phyloP scores from a whole-genome alignment of 2,113 vertebrate genomes.

The Pelecanus crispus region DNA sequence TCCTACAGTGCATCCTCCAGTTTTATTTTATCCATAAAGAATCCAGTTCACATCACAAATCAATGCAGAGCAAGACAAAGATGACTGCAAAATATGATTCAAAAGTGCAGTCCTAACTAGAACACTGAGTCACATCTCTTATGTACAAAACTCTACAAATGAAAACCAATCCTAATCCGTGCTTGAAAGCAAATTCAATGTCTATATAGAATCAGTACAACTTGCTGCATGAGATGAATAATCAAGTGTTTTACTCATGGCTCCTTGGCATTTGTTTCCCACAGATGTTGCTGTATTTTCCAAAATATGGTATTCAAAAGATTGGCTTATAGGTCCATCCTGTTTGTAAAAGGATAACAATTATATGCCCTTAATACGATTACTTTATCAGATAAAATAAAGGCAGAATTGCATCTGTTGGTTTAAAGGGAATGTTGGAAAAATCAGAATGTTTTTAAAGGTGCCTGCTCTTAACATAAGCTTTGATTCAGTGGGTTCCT shows the following conservation, averaged over 20 bases:
- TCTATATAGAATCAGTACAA: neutral
- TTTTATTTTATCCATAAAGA: neutral
- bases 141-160: neutral
- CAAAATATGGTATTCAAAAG: neutral
- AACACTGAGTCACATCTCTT: neutral
- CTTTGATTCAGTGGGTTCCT: neutral
- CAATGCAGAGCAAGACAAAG: neutral
- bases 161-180: neutral
- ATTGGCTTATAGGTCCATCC: neutral
- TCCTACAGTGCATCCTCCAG: neutral
- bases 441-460: neutral
- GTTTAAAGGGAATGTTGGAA: neutral
- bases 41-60: neutral
- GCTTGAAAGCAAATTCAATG: neutral
- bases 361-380: neutral
- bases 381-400: neutral
- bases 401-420: neutral
- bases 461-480: neutral
- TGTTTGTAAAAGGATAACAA: neutral
- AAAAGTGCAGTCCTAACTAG: neutral
- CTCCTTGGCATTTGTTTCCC: neutral
- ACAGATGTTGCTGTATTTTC: neutral
- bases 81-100: neutral
- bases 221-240: neutral
- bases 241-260: neutral